phyloP scores from a whole-genome alignment of 1,140 invertebrate genomes.

The Drosophila miranda region DNA sequence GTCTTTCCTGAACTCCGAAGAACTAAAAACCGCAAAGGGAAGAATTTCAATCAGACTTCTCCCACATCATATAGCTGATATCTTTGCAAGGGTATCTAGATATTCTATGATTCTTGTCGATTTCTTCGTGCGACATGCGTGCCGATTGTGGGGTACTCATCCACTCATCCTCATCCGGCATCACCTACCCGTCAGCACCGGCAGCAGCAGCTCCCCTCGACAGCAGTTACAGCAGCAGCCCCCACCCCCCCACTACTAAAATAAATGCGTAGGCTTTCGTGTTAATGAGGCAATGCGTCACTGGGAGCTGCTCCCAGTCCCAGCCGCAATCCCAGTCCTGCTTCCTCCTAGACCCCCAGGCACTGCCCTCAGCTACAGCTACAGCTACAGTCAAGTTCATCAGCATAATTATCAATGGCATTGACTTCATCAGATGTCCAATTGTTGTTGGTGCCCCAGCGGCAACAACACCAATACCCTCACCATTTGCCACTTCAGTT shows the following conservation, averaged over 20 bases:
- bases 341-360: neutral
- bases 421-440: slow-evolving; percentile 71
- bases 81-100: too few species aligned
- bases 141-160: slow-evolving; percentile 43
- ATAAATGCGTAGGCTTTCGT: slow-evolving; percentile 65
- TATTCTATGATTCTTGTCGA: neutral
- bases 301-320: slow-evolving; percentile 28
- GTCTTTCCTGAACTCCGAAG: too few species aligned
- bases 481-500: neutral
- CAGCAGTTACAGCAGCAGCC: neutral
- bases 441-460: slow-evolving; percentile 43
- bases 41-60: too few species aligned
- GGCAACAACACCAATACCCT: neutral
- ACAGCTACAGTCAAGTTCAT: slow-evolving; percentile 62
- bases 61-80: too few species aligned
- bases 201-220: neutral
- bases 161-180: too few species aligned
- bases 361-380: too few species aligned
- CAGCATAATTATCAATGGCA: slow-evolving; percentile 74
- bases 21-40: too few species aligned
- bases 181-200: too few species aligned
- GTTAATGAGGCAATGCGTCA: slow-evolving; percentile 79
- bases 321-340: neutral
- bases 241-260: slow-evolving; percentile 7
- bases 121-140: slow-evolving; percentile 60